phyloP scores from a whole-genome alignment of 2,113 vertebrate species.

The Misgurnus anguillicaudatus region DNA sequence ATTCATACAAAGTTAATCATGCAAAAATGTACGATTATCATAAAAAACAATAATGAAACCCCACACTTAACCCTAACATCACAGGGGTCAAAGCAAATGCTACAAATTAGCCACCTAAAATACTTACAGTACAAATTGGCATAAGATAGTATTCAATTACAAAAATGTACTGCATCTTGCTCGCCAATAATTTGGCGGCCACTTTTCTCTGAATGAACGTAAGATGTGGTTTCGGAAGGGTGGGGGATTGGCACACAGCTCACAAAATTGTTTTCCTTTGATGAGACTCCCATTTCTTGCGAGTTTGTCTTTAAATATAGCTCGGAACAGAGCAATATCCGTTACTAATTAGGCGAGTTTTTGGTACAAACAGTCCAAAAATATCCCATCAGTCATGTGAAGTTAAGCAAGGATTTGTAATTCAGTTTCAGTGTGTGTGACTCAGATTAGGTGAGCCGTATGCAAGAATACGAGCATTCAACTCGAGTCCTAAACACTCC shows the following conservation, averaged over 20 bases:
- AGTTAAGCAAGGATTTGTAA: conserved; percentile 25
- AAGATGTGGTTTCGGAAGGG: conserved; percentile 21
- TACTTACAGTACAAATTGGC: no score
- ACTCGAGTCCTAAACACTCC: conserved; percentile 22
- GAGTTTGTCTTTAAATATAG: conserved; percentile 42
- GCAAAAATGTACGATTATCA: no score
- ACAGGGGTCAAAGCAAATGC: no score
- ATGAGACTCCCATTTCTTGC: conserved; percentile 22
- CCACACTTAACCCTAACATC: no score
- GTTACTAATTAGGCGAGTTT: conserved; percentile 29
- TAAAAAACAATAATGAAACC: no score
- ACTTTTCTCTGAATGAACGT: conserved; percentile 22
- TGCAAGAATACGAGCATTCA: conserved; percentile 29
- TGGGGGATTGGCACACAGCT: not conserved
- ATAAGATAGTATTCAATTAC: no score
- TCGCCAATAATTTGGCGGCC: conserved; percentile 11
- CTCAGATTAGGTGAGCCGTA: conserved; percentile 40
- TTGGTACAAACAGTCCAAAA: conserved; percentile 39
- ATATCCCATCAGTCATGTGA: conserved; percentile 37
- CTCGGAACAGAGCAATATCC: conserved; percentile 18
- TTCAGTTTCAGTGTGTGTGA: conserved; percentile 48
- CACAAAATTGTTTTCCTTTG: not conserved
- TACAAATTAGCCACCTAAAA: no score
- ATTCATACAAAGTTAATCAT: no score
- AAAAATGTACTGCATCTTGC: not conserved